Base-by-base conservation (phyloP, 1,140 invertebrate genomes). In the Drosophila cardini region DNA sequence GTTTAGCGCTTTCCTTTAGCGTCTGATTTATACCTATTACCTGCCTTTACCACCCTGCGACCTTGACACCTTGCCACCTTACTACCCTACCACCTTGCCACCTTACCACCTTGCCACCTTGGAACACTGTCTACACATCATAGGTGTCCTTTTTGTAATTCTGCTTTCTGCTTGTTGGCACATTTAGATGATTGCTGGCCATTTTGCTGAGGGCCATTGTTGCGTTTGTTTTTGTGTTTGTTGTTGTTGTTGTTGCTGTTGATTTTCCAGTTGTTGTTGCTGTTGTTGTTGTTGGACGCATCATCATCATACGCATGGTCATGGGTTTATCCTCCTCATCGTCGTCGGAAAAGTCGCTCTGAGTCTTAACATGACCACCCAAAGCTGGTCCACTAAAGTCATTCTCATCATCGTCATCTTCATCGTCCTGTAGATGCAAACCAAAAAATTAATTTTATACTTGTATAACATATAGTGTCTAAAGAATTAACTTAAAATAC, bases 281-380 rank as follows among this genome's bases (percentile, higher is more conserved):
- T 50, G 63, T 57, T 52, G 68, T 72, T 38, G 78, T 72, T 10
- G 84, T 74, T 16, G 78, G 73, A 64, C 76, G 79, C 87, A 86
- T 84, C 80, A 84, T 80, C 84, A 87, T 78, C 74, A 85, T 70
- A 61, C 80, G 83, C 90, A 92, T 92, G 30, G 90, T 92, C 70
- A 90, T 86, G 5, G 91, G 91, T 70, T 82, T 90, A 42, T 91
- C 90, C 62, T 91, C 90, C 68, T 91, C 90, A 40, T 92, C 91
- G 30, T 92, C 91, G 18, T 92, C 91, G 26, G 90, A 91, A 52
- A 78, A 91, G 60, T 92, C 91, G 58, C 90, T 92, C 52, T 82
- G 86, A 2, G 89, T 90, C 64, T 90, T 90, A 15, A 92, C 78
- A 67, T 79, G 90, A 5, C 91, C 91, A 36, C 91, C 91, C 63